A percentile compares a stretch with the other conserved stretches of the same genome.
Evolutionary conservation across 2,113 vertebrate species (phyloP).

Genomic region (Neofelis nebulosa): DNA sequence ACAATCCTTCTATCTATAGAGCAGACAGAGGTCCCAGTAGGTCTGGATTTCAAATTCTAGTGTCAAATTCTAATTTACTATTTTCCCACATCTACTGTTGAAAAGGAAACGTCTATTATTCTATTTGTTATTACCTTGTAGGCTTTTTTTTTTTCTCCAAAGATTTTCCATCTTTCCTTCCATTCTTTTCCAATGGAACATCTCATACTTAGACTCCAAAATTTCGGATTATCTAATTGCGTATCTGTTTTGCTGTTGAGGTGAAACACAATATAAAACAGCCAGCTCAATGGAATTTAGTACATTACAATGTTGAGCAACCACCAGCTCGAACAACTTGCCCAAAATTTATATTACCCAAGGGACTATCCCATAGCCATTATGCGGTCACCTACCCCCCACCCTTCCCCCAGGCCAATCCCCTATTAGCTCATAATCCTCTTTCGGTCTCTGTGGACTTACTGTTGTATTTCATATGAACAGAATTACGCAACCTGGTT

Average conservation of each 20-base stretch:
- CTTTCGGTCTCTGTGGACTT: background rate
- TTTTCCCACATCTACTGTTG: background rate
- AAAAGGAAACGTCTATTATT: background rate
- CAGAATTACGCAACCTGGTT: background rate
- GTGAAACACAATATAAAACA: background rate
- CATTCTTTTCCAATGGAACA: background rate
- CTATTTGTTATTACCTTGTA: background rate
- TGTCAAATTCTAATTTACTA: background rate
- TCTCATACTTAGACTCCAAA: background rate
- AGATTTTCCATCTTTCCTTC: background rate
- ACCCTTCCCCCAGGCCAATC: background rate
- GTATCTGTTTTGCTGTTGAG: background rate
- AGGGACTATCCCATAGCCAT: background rate
- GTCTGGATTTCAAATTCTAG: background rate
- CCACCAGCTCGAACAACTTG: background rate
- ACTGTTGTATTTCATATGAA: background rate
- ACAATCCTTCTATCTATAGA: too few relatives aligned
- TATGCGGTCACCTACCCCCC: too few relatives aligned
- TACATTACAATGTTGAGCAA: background rate
- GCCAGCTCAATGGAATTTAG: background rate
- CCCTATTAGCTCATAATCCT: background rate
- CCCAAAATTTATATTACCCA: background rate
- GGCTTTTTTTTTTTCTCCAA: background rate
- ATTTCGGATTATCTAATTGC: background rate
- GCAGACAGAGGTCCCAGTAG: background rate